Evolutionary conservation across 2,888 invertebrate genomes (phyloP).

Genomic region (Pomacea canaliculata): DNA sequence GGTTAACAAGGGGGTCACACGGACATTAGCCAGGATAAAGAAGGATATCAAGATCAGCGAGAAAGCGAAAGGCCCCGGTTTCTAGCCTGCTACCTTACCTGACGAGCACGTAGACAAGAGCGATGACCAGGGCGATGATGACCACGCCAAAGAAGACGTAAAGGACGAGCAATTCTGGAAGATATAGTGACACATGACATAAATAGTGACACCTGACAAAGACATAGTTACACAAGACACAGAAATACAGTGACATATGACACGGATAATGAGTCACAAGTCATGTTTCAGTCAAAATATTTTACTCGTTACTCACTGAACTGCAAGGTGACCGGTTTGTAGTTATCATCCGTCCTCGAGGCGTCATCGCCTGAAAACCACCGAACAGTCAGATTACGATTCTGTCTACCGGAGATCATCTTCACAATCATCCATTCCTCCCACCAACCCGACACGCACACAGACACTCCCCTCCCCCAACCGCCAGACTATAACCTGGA

Average conservation of each 20-base stretch:
- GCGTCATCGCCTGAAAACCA: slow-evolving; percentile 1
- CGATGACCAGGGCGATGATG: slow-evolving; percentile 31
- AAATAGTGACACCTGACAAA: neutral
- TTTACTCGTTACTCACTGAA: slow-evolving; percentile 13
- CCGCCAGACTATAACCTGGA: no score
- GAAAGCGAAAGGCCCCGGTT: no score
- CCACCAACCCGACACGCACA: no score
- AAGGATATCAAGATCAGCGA: no score
- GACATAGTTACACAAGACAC: neutral
- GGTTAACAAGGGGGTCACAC: no score
- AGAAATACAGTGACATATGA: neutral
- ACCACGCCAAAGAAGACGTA: slow-evolving; percentile 37
- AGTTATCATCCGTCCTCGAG: neutral
- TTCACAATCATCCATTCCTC: no score
- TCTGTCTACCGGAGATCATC: no score
- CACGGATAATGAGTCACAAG: no score
- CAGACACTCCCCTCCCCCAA: no score
- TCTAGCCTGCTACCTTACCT: slow-evolving; percentile 13
- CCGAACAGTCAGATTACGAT: no score
- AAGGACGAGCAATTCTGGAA: slow-evolving; percentile 33
- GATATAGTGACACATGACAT: neutral
- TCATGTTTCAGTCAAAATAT: no score
- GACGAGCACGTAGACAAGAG: slow-evolving; percentile 30
- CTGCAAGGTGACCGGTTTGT: slow-evolving; percentile 6
- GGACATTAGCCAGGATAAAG: no score